phyloP scores from a whole-genome alignment of 2,888 invertebrate species.

The Athripsodes cinereus region DNA sequence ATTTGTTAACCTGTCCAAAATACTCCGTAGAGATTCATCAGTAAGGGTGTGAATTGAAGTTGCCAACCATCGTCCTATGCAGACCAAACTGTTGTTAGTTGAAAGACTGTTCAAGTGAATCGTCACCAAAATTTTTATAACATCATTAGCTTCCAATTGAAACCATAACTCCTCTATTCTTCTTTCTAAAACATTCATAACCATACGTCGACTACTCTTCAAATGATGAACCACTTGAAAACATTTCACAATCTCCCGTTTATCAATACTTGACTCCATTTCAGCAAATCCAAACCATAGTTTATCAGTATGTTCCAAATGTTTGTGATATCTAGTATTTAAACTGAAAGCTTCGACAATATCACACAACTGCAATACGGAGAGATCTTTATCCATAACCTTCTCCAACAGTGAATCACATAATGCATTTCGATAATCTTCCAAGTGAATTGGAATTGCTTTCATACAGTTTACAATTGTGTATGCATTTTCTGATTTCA shows the following conservation, averaged over 20 bases:
- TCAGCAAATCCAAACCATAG: constrained; percentile 61
- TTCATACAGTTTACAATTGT: constrained; percentile 44
- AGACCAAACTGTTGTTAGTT: constrained; percentile 40
- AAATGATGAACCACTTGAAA: constrained; percentile 53
- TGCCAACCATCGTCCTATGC: constrained; percentile 51
- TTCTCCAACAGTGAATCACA: constrained; percentile 57
- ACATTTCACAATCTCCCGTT: constrained; percentile 50
- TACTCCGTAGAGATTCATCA: constrained; percentile 50
- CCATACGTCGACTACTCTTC: constrained; percentile 52
- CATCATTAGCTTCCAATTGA: constrained; percentile 43
- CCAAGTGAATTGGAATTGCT: constrained; percentile 40
- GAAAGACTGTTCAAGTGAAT: constrained; percentile 40
- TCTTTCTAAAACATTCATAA: constrained; percentile 53
- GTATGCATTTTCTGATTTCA: constrained; percentile 45
- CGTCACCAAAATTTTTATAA: constrained; percentile 46
- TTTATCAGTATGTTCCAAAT: constrained; percentile 53
- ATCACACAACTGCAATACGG: constrained; percentile 53
- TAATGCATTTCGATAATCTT: constrained; percentile 47
- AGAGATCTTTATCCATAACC: constrained; percentile 54
- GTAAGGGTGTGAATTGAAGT: constrained; percentile 55
- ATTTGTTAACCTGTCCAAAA: constrained; percentile 49
- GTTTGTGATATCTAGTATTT: constrained; percentile 43
- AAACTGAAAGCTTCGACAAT: constrained; percentile 50
- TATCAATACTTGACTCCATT: constrained; percentile 51
- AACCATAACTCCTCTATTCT: constrained; percentile 53